A percentile compares a stretch with the other conserved stretches of the same genome.
phyloP scores from a whole-genome alignment of 1,140 invertebrate species.

The Sinella curviseta region DNA sequence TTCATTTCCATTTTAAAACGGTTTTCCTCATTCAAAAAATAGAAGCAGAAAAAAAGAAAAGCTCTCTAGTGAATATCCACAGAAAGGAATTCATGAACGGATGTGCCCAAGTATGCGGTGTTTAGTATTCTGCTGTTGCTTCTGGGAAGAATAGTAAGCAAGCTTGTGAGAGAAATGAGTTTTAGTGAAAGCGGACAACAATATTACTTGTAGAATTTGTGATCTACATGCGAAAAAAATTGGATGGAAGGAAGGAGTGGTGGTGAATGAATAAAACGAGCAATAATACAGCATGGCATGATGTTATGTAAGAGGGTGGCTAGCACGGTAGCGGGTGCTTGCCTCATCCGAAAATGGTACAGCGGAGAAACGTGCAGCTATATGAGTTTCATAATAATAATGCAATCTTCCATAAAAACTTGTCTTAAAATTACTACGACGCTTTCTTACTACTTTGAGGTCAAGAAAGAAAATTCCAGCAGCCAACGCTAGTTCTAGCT shows the following conservation, averaged over 20 bases:
- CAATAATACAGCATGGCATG: background rate
- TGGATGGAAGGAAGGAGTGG: background rate
- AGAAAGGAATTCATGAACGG: background rate
- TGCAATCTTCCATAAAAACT: background rate
- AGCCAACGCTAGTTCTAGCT: background rate
- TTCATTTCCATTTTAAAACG: slow-evolving; percentile 17
- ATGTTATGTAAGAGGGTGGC: background rate
- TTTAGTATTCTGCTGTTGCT: background rate
- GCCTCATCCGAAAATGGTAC: background rate
- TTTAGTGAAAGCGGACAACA: slow-evolving; percentile 1
- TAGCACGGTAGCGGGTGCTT: background rate
- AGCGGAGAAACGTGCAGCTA: background rate
- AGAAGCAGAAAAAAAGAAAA: background rate
- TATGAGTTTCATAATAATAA: background rate
- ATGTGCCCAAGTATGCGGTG: too few species aligned
- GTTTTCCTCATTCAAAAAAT: background rate
- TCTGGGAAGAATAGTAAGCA: slow-evolving; percentile 4
- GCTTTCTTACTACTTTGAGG: background rate
- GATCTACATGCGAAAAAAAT: slow-evolving; percentile 11
- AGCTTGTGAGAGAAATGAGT: background rate
- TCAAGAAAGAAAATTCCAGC: background rate
- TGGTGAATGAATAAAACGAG: background rate
- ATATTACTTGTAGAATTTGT: slow-evolving; percentile 10
- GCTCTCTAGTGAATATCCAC: background rate
- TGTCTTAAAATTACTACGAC: background rate